phyloP scores from a whole-genome alignment of 30 jellyfish, hydroid and myxozoan genomes.

The Cassiopea andromeda region DNA sequence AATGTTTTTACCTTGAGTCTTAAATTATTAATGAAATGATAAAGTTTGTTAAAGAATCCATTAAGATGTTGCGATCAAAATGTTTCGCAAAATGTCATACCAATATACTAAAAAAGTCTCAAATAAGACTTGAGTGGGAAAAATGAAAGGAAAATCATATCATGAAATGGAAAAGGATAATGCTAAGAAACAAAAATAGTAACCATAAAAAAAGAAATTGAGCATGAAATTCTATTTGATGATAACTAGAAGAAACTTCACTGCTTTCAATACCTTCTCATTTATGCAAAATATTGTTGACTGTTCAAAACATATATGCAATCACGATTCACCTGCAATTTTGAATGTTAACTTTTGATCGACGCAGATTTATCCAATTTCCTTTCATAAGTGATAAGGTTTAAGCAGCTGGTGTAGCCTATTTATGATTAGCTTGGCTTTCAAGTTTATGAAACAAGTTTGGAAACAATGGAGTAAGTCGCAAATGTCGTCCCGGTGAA shows the following conservation, averaged over 20 bases:
- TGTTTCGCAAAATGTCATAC: neutral
- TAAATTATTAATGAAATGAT: slow-evolving; percentile 1
- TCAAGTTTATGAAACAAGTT: slow-evolving; percentile 29
- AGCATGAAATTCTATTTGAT: too few species aligned
- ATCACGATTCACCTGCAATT: slow-evolving; percentile 22
- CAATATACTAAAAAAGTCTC: neutral
- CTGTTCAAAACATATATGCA: neutral
- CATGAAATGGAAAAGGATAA: neutral
- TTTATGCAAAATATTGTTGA: neutral
- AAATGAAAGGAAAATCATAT: neutral
- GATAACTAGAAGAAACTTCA: too few species aligned
- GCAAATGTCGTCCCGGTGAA: neutral
- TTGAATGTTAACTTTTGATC: slow-evolving; percentile 36
- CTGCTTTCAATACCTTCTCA: neutral
- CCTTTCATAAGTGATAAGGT: slow-evolving; percentile 14
- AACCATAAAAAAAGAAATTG: too few species aligned
- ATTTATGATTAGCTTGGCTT: slow-evolving; percentile 10
- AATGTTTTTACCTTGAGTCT: slow-evolving; percentile 4
- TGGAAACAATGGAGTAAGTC: neutral
- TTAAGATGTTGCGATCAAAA: neutral
- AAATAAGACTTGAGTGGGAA: neutral
- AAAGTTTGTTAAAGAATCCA: slow-evolving; percentile 1
- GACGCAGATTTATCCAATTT: slow-evolving; percentile 68
- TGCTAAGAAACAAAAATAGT: neutral
- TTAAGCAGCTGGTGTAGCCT: slow-evolving; percentile 26